These are phyloP conservation scores for Phyllostomus discolor DNA, from an alignment of 2,113 vertebrate genomes.

Conservation along the genomic window DNA sequence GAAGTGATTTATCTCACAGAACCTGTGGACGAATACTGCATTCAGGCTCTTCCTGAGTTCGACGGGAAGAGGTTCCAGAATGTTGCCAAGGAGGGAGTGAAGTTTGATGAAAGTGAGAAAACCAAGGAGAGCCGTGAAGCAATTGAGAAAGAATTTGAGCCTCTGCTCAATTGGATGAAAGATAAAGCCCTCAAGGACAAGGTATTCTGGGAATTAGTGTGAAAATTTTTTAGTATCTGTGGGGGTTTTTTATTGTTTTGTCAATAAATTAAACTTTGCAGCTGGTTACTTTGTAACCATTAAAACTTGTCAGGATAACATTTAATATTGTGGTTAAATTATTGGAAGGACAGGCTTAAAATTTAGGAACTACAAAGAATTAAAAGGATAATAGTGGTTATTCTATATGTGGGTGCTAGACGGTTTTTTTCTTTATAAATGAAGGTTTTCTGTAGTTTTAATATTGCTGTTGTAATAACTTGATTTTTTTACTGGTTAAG, in stretches of 20 bases:
- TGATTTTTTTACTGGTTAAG: not conserved
- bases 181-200: slow-evolving; percentile 95
- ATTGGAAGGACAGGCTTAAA: not conserved
- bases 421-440: not conserved
- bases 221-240: not conserved
- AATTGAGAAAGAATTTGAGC: slow-evolving; percentile 94
- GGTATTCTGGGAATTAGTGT: slow-evolving; percentile 75
- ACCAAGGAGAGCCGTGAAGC: slow-evolving; percentile 93
- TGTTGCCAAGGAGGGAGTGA: slow-evolving; percentile 97
- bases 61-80: slow-evolving; percentile 99
- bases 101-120: slow-evolving; percentile 96
- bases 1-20: slow-evolving; percentile 98
- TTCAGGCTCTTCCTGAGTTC: slow-evolving; percentile 97
- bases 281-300: not conserved
- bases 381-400: not conserved
- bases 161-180: slow-evolving; percentile 97
- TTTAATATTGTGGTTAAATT: not conserved
- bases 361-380: not conserved
- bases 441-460: not conserved
- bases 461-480: not conserved
- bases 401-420: not conserved
- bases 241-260: not conserved
- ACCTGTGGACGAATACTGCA: slow-evolving; percentile 98
- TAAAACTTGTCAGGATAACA: not conserved
- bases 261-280: not conserved